A percentile compares a stretch with the other conserved stretches of the same genome.
Conservation (phyloP, 2,888 invertebrate genomes). For the Tetramorium bicarinatum region DNA sequence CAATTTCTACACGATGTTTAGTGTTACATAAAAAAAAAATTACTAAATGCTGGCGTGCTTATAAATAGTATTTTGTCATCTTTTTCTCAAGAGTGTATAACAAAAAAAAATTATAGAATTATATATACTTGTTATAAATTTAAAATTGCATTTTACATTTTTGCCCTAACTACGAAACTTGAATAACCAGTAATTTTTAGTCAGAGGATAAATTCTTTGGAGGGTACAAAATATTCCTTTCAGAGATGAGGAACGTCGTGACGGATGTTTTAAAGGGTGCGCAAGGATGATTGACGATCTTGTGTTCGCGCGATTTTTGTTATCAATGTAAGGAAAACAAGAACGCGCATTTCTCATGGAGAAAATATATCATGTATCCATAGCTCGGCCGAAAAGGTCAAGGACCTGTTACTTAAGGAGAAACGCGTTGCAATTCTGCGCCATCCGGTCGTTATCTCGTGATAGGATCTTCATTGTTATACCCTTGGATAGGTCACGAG, state of each 20-base stretch:
- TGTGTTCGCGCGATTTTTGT: background rate
- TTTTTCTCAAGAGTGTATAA: background rate
- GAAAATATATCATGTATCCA: background rate
- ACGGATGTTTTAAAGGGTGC: background rate
- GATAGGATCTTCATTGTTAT: slow-evolving; percentile 51
- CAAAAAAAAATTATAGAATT: background rate
- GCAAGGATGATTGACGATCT: slow-evolving; percentile 3
- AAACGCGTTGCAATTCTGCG: slow-evolving; percentile 16
- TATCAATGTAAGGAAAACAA: slow-evolving; percentile 2
- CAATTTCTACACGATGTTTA: slow-evolving; percentile 23
- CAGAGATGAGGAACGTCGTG: background rate
- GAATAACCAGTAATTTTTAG: background rate
- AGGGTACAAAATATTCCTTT: background rate
- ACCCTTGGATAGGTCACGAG: slow-evolving; percentile 50
- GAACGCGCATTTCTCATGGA: background rate
- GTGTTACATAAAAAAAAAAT: background rate
- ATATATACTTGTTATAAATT: background rate
- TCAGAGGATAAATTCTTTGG: background rate
- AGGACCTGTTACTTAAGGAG: background rate
- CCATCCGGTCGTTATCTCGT: slow-evolving; percentile 48
- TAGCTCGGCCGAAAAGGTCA: background rate
- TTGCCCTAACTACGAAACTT: background rate
- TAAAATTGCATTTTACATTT: background rate
- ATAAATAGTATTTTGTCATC: no score
- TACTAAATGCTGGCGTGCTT: background rate